Evolutionary conservation across 2,797 vertebrate genomes (phyloP).

Genomic region (Tapirus indicus): DNA sequence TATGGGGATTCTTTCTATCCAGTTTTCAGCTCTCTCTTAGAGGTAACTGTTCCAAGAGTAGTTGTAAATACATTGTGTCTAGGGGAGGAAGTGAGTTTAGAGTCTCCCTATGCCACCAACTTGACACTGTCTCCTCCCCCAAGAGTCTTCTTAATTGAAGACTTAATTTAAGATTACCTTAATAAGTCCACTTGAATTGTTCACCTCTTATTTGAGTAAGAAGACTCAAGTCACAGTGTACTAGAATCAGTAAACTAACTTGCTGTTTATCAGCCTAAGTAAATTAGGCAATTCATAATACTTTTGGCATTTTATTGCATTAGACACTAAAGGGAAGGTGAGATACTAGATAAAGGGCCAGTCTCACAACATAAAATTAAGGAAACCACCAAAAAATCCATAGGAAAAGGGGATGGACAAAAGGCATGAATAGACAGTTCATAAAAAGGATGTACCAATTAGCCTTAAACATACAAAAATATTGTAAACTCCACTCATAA

Average conservation of each 20-base stretch:
- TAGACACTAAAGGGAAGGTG: not conserved
- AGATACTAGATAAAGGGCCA: not conserved
- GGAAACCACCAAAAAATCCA: not conserved
- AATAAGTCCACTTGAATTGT: not conserved
- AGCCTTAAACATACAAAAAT: not conserved
- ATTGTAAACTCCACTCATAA: not conserved
- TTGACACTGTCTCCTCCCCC: no score
- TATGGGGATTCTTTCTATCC: no score
- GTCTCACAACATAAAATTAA: not conserved
- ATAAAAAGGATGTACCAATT: not conserved
- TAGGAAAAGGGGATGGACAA: not conserved
- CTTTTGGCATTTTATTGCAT: not conserved
- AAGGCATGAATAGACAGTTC: not conserved
- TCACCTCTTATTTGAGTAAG: not conserved
- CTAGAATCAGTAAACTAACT: not conserved
- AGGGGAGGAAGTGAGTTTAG: no score
- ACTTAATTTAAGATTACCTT: not conserved
- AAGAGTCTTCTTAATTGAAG: not conserved
- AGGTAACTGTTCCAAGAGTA: no score
- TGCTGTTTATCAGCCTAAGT: not conserved
- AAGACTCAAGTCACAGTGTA: not conserved
- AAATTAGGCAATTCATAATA: not conserved
- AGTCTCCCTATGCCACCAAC: no score
- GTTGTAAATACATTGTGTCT: no score
- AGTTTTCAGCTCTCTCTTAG: no score